Conservation (phyloP, 2,888 invertebrate genomes). For the Tenthredo distinguenda region DNA sequence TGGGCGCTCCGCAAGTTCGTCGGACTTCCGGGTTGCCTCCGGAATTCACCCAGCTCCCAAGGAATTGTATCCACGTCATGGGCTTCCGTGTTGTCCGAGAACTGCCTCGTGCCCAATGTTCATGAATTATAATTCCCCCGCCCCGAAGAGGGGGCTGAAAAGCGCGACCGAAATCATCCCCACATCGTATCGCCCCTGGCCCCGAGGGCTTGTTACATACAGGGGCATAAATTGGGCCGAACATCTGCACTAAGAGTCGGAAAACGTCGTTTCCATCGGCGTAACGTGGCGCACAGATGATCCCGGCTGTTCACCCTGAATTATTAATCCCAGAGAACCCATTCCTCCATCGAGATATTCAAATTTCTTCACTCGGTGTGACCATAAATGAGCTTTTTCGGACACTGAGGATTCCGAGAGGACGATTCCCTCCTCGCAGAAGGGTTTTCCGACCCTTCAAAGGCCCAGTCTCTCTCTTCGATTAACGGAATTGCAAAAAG, state of each 20-base stretch:
- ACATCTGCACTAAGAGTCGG: background rate
- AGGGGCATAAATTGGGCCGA: background rate
- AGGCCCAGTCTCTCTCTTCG: background rate
- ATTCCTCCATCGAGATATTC: background rate
- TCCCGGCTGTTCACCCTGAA: background rate
- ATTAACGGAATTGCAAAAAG: background rate
- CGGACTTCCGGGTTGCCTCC: conserved; percentile 12
- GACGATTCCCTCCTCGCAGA: background rate
- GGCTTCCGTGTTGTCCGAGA: background rate
- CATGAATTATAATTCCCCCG: background rate
- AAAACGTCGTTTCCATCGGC: conserved; percentile 1
- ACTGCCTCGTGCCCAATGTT: background rate
- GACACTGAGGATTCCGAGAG: background rate
- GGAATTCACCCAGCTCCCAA: background rate
- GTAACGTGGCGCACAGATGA: background rate
- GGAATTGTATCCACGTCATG: background rate
- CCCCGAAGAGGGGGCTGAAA: background rate
- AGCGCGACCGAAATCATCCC: background rate
- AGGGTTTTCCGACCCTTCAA: background rate
- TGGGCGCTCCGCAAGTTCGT: background rate
- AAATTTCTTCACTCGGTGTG: background rate
- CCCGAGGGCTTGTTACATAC: background rate
- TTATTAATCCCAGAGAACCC: background rate
- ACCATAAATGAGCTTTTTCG: background rate
- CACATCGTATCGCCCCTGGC: background rate